phyloP scores from a whole-genome alignment of 2,888 invertebrate species.

The Vesta saturnalis region DNA sequence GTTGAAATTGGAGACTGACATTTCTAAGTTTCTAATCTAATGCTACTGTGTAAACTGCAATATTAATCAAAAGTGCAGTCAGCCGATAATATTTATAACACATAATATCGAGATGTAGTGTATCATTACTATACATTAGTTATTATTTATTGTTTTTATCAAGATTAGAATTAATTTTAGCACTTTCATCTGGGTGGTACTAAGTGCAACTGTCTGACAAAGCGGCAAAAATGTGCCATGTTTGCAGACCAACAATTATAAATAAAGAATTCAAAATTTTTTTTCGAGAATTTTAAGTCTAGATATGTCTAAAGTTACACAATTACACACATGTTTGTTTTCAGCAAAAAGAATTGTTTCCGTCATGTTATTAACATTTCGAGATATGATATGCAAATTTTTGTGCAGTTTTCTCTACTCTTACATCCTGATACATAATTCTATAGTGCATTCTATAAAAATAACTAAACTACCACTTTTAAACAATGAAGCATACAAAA shows the following conservation, averaged over 20 bases:
- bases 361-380: not conserved
- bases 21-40: not conserved
- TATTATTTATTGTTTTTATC: not conserved
- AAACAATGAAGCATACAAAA: slow-evolving; percentile 42
- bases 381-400: slow-evolving; percentile 12
- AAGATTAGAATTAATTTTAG: too few relatives aligned
- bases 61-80: slow-evolving; percentile 8
- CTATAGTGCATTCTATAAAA: slow-evolving; percentile 19
- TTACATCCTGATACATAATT: slow-evolving; percentile 21
- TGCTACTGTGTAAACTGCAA: not conserved
- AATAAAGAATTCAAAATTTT: too few relatives aligned
- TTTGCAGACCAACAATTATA: too few relatives aligned
- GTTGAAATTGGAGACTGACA: slow-evolving; percentile 4
- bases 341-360: too few relatives aligned
- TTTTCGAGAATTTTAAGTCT: too few relatives aligned
- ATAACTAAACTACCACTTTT: slow-evolving; percentile 30
- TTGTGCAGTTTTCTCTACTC: slow-evolving; percentile 14
- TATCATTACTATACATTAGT: not conserved
- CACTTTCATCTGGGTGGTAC: not conserved
- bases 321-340: too few relatives aligned
- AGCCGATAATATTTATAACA: not conserved
- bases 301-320: too few relatives aligned
- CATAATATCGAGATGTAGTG: not conserved
- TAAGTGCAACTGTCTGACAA: too few relatives aligned
- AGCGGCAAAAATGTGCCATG: too few relatives aligned